Evolutionary conservation across 2,113 vertebrate species (phyloP), one percentile per base, ranked within the genome.

Genomic region (Acanthisitta chloris): DNA sequence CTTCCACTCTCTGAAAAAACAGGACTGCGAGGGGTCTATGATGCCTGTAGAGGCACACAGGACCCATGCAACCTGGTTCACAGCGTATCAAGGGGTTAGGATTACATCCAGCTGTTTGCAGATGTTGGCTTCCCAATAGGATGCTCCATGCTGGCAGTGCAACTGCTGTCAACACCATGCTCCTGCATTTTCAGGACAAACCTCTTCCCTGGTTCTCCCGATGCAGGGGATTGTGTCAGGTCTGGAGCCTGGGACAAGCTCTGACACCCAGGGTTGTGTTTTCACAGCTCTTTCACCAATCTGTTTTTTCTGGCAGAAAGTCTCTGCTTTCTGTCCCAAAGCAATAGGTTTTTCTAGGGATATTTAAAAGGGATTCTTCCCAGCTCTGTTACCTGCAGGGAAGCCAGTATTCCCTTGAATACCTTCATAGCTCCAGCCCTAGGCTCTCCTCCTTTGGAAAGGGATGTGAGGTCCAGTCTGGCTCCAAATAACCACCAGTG

Each of bases 281-380:
- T 43, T 69, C 78, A 64, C 4, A 15, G 84, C 67, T 83, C 58
- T 25, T 58, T 54, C 43, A 67, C 78, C 55, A 49, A 86, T 54
- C 55, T 72, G 11, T 93, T 76, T 65, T 58, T 90, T 88, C 86
- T 7, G 4, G 46, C 94, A 93, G 89, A 36, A 91, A 65, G 81
- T 25, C 51, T 71, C 33, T n/a, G 23, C 80, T 93, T 93, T 87
- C 88, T 88, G 92, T 31, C 84, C 69, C 80, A 92, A 95, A 94
- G 95, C 92, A 95, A 95, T 95, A 94, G 85, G 12, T 77, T 91
- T 95, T 45, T 64, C 81, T 62, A 82, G 70, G 74, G 72, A 84
- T 51, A 45, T 80, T 77, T 86, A 17, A 61, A 90, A 62, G 73
- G 52, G 76, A 73, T 31, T 62, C 34, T 66, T 92, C 66, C 77